Evolutionary conservation across 2,888 invertebrate genomes (phyloP).

Genomic region (Zeuzera pyrina): DNA sequence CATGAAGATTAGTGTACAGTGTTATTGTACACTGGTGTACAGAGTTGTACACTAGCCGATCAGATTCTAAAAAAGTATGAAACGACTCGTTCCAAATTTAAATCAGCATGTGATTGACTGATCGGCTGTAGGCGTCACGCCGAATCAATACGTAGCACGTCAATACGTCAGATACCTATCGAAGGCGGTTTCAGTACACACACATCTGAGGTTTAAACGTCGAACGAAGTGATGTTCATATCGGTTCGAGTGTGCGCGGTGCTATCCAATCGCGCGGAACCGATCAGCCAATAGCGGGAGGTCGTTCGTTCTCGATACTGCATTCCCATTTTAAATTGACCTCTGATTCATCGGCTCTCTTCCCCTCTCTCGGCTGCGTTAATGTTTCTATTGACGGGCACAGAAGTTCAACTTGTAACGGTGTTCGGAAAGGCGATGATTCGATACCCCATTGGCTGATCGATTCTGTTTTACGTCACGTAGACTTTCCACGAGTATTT

Average conservation of each 20-base stretch:
- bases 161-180: constrained; percentile 51
- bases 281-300: constrained; percentile 69
- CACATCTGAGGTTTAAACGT: constrained; percentile 32
- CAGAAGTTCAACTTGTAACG: constrained; percentile 11
- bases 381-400: constrained; percentile 14
- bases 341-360: constrained; percentile 10
- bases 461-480: constrained; percentile 49
- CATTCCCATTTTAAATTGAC: constrained; percentile 24
- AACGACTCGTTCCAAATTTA: no score
- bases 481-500: constrained; percentile 55
- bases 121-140: constrained; percentile 24
- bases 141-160: constrained; percentile 23
- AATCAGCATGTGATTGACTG: constrained; percentile 22
- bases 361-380: background rate
- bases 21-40: no score
- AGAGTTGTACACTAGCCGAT: no score
- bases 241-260: constrained; percentile 75
- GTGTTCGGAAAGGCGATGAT: constrained; percentile 35
- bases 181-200: constrained; percentile 43
- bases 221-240: constrained; percentile 41
- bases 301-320: constrained; percentile 48
- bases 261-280: constrained; percentile 69
- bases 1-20: no score
- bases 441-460: constrained; percentile 66
- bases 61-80: no score